phyloP scores from a whole-genome alignment of 2,797 vertebrate genomes.

The Atherinosoma microstoma region DNA sequence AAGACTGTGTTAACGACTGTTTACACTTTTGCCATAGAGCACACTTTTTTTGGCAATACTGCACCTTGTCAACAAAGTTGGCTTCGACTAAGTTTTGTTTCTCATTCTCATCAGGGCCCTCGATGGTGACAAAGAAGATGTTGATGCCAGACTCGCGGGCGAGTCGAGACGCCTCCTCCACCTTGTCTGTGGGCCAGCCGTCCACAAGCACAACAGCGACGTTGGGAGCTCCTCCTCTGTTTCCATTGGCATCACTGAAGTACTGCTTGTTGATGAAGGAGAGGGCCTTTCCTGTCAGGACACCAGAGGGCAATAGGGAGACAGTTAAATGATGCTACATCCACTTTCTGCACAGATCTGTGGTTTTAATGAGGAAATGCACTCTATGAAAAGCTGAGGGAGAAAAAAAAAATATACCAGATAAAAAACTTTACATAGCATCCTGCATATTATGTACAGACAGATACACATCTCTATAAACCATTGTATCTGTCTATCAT shows the following conservation, averaged over 20 bases:
- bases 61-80: conserved; percentile 96
- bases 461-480: conserved; percentile 4
- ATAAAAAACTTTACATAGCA: conserved; percentile 12
- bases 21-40: background rate
- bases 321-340: conserved; percentile 20
- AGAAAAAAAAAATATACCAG: background rate
- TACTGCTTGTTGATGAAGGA: conserved; percentile 93
- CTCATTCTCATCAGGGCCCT: conserved; percentile 91
- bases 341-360: background rate
- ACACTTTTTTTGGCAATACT: background rate
- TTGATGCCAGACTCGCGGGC: conserved; percentile 98
- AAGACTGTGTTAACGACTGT: conserved; percentile 16
- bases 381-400: background rate
- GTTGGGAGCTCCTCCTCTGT: conserved; percentile 91
- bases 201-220: conserved; percentile 95
- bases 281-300: conserved; percentile 90
- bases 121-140: conserved; percentile 97
- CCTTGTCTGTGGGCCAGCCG: conserved; percentile 95
- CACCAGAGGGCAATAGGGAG: conserved; percentile 73
- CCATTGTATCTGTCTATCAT: conserved; percentile 6
- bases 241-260: conserved; percentile 93
- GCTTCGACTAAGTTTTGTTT: conserved; percentile 89
- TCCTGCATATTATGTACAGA: conserved; percentile 6
- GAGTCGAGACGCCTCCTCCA: conserved; percentile 92
- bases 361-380: conserved; percentile 10